Evolutionary conservation across 2,797 vertebrate species (phyloP).

Genomic region (Hirundo rustica): DNA sequence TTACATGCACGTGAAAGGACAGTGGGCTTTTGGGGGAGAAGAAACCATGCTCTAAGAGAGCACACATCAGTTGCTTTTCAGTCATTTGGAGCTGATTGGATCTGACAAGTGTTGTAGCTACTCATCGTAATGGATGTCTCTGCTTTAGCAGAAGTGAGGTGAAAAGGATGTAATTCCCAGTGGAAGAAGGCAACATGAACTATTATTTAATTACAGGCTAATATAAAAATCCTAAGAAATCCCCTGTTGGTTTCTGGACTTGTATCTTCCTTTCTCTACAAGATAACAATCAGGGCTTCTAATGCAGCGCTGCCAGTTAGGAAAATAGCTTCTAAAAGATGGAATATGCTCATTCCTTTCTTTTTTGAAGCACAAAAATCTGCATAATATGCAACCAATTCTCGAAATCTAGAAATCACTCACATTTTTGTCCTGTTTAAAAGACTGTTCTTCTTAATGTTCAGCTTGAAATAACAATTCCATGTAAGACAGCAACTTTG

Average conservation of each 20-base stretch:
- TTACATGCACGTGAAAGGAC: slow-evolving; percentile 82
- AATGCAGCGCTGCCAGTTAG: slow-evolving; percentile 1
- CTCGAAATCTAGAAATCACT: slow-evolving; percentile 7
- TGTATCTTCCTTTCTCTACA: slow-evolving; percentile 78
- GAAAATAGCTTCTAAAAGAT: slow-evolving; percentile 40
- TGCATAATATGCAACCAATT: background rate
- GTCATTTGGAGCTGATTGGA: slow-evolving; percentile 83
- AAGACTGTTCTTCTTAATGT: background rate
- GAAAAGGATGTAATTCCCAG: slow-evolving; percentile 84
- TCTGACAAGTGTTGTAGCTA: slow-evolving; percentile 92
- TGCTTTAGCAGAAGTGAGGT: slow-evolving; percentile 80
- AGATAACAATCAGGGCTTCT: slow-evolving; percentile 80
- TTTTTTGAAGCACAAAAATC: background rate
- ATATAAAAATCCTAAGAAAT: slow-evolving; percentile 79
- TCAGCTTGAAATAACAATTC: background rate
- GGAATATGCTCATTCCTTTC: background rate
- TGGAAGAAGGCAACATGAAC: slow-evolving; percentile 86
- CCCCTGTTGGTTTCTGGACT: slow-evolving; percentile 70
- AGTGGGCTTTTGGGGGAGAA: slow-evolving; percentile 76
- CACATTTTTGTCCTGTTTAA: background rate
- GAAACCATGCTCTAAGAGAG: slow-evolving; percentile 79
- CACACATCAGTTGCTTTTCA: slow-evolving; percentile 80
- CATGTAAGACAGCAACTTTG: background rate
- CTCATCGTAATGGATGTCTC: slow-evolving; percentile 86
- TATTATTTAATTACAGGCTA: slow-evolving; percentile 94